Conservation (phyloP, 2,797 vertebrate genomes). For the Pteropus rufus region DNA sequence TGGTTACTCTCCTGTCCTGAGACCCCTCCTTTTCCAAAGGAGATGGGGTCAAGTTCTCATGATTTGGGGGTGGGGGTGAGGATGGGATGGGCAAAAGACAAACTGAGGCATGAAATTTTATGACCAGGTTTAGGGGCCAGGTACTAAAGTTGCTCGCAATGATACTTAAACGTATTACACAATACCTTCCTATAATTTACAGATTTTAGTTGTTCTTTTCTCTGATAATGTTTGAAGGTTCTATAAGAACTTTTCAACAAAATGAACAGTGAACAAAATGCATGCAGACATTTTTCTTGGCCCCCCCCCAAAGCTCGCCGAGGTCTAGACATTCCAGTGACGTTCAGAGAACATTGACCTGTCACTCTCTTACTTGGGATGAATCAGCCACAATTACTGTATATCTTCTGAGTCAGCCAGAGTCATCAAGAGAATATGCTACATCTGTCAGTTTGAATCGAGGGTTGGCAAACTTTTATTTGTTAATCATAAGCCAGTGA, state of each 20-base stretch:
- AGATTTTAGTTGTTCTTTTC: neutral
- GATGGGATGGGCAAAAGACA: rapidly evolving
- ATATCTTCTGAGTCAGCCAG: neutral
- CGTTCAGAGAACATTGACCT: neutral
- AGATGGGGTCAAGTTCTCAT: neutral
- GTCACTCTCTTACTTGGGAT: neutral
- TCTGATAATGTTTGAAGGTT: neutral
- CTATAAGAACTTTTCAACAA: neutral
- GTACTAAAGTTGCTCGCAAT: rapidly evolving
- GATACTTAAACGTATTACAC: too few relatives aligned
- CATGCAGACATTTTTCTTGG: rapidly evolving
- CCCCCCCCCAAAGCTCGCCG: too few relatives aligned
- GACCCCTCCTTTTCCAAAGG: neutral
- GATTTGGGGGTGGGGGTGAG: neutral
- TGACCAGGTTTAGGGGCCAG: neutral
- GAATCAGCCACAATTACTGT: too few relatives aligned
- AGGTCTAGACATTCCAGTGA: too few relatives aligned
- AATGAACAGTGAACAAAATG: neutral
- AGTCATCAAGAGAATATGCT: neutral
- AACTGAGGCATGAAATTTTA: neutral
- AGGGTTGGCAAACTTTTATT: neutral
- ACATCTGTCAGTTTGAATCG: rapidly evolving
- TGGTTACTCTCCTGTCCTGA: rapidly evolving
- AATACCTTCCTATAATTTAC: neutral
- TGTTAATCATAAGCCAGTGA: neutral